A percentile compares a stretch with the other conserved stretches of the same genome.
Evolutionary conservation across 1,140 invertebrate species (phyloP).

Genomic region (Macrobrachium nipponense): DNA sequence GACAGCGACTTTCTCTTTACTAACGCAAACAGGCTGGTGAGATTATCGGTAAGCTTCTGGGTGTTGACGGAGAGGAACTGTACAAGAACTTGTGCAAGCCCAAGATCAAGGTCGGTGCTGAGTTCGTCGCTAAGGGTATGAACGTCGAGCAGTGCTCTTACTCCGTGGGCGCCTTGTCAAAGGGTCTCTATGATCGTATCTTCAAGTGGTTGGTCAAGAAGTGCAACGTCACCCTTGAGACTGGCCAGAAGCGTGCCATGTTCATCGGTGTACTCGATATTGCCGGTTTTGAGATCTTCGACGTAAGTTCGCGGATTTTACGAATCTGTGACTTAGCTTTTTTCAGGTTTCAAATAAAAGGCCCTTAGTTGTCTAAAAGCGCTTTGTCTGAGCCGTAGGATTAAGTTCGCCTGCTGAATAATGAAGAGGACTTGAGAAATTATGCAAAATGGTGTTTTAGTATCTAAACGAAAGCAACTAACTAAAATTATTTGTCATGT

Average conservation of each 20-base stretch:
- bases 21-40: slow-evolving; percentile 83
- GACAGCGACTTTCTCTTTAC: background rate
- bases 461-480: background rate
- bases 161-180: slow-evolving; percentile 71
- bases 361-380: no score
- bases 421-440: background rate
- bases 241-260: slow-evolving; percentile 71
- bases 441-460: background rate
- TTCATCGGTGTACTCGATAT: slow-evolving; percentile 76
- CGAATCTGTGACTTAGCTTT: slow-evolving; percentile 75
- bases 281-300: slow-evolving; percentile 96
- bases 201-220: slow-evolving; percentile 72
- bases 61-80: slow-evolving; percentile 86
- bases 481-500: background rate
- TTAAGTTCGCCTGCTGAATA: slow-evolving; percentile 71
- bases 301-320: slow-evolving; percentile 81
- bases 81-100: slow-evolving; percentile 72
- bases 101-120: slow-evolving; percentile 50
- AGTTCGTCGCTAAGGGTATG: slow-evolving; percentile 45
- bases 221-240: slow-evolving; percentile 73
- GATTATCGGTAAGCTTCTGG: slow-evolving; percentile 91
- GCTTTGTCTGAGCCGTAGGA: slow-evolving; percentile 71
- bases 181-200: slow-evolving; percentile 70
- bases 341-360: background rate
- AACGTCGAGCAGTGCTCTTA: slow-evolving; percentile 63